Evolutionary conservation across 2,797 vertebrate species (phyloP).

Genomic region (Falco biarmicus): DNA sequence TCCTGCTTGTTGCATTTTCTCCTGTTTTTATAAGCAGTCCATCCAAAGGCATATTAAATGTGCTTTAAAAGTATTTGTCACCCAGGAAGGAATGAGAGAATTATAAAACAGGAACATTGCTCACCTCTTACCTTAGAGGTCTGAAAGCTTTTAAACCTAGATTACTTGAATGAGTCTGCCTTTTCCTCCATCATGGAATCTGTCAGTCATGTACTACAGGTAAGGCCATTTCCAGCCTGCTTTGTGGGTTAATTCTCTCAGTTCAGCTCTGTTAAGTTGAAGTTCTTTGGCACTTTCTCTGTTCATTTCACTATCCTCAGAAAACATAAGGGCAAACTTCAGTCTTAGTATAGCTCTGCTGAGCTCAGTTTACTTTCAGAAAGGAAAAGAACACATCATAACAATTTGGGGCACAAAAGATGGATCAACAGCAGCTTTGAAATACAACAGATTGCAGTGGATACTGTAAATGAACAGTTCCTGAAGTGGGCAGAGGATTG

Average conservation of each 20-base stretch:
- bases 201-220: neutral
- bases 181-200: neutral
- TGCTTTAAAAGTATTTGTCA: neutral
- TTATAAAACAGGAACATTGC: neutral
- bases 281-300: neutral
- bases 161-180: neutral
- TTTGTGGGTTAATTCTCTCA: neutral
- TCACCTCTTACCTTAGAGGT: neutral
- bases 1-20: neutral
- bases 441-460: slow-evolving; percentile 47
- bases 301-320: neutral
- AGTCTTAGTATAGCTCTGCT: neutral
- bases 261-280: neutral
- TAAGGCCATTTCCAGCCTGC: neutral
- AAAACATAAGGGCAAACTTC: neutral
- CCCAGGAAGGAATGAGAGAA: neutral
- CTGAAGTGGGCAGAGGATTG: slow-evolving; percentile 45
- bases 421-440: slow-evolving; percentile 22
- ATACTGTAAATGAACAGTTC: slow-evolving; percentile 62
- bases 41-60: neutral
- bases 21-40: neutral
- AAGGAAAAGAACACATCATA: neutral
- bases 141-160: neutral
- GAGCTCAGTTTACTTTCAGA: neutral
- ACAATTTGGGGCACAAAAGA: neutral